These are phyloP conservation scores for Acanthochromis polyacanthus DNA, from an alignment of 2,113 vertebrate species.

Conservation along the genomic window DNA sequence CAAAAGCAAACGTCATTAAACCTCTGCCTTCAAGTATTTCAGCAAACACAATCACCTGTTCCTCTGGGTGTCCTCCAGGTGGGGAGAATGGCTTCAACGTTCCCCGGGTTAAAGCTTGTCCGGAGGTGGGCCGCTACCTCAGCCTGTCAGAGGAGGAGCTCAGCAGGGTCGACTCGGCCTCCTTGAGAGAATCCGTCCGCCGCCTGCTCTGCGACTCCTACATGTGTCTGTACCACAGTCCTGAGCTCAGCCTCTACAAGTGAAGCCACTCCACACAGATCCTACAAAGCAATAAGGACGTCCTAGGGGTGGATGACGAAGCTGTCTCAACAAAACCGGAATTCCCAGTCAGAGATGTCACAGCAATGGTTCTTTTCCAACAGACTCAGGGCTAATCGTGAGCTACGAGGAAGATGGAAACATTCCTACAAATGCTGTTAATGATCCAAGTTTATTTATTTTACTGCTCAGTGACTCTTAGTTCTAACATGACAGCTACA, in stretches of 20 bases:
- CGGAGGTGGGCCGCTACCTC: slow-evolving; percentile 87
- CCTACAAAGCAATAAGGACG: not conserved
- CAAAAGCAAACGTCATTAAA: no score
- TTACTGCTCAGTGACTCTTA: no score
- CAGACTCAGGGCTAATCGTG: no score
- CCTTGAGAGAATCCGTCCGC: slow-evolving; percentile 76
- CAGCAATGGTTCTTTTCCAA: no score
- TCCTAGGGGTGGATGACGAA: no score
- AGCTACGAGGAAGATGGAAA: no score
- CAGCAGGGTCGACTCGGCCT: slow-evolving; percentile 74
- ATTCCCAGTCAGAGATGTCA: no score
- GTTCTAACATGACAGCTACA: no score
- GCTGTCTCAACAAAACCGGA: no score
- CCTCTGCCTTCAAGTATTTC: not conserved
- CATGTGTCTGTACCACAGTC: slow-evolving; percentile 90
- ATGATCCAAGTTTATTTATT: no score
- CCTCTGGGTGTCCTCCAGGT: slow-evolving; percentile 70
- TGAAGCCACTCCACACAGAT: no score
- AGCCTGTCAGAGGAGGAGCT: slow-evolving; percentile 81
- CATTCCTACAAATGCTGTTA: no score
- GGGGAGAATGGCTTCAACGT: slow-evolving; percentile 90
- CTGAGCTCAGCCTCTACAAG: slow-evolving; percentile 88
- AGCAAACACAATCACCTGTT: not conserved
- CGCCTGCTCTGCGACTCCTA: slow-evolving; percentile 88
- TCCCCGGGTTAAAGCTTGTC: slow-evolving; percentile 85